Percentiles rank a stretch among this genome's conserved stretches.
These are phyloP conservation scores for Celastrina argiolus DNA, from an alignment of 2,888 invertebrate species.

Conservation along the genomic window DNA sequence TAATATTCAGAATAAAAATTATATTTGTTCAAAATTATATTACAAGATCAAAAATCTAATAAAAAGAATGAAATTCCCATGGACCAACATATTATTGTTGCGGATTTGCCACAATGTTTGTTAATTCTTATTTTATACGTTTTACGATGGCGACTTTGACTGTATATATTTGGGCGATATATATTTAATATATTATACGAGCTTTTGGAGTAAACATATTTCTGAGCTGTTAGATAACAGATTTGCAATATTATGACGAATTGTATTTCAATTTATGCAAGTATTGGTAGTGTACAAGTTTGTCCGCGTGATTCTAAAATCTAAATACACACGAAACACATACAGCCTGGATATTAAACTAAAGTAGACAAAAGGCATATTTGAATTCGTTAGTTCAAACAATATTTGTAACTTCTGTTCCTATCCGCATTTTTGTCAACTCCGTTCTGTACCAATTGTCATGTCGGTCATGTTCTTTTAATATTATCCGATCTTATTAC, in stretches of 20 bases:
- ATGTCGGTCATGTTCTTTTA: background rate
- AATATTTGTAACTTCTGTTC: background rate
- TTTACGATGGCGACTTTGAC: slow-evolving; percentile 8
- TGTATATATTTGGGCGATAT: slow-evolving; percentile 1
- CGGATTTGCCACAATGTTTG: background rate
- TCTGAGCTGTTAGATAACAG: background rate
- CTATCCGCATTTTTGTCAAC: background rate
- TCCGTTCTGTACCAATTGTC: background rate
- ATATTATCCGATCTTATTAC: background rate
- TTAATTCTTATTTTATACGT: slow-evolving; percentile 7
- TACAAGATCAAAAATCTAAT: too few relatives aligned
- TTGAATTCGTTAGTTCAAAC: background rate
- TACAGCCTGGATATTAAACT: background rate
- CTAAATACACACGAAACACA: background rate
- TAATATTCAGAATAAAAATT: too few relatives aligned
- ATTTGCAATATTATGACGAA: background rate
- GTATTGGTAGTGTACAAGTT: background rate
- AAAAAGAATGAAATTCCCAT: too few relatives aligned
- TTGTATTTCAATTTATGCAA: slow-evolving; percentile 2
- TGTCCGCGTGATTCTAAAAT: too few relatives aligned
- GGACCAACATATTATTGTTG: background rate
- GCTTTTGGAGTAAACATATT: background rate
- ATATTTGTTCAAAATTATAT: too few relatives aligned
- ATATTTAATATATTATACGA: slow-evolving; percentile 10
- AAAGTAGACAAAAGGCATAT: background rate